Base-by-base conservation (phyloP, 2,113 vertebrate genomes). In the Pantherophis guttatus region DNA sequence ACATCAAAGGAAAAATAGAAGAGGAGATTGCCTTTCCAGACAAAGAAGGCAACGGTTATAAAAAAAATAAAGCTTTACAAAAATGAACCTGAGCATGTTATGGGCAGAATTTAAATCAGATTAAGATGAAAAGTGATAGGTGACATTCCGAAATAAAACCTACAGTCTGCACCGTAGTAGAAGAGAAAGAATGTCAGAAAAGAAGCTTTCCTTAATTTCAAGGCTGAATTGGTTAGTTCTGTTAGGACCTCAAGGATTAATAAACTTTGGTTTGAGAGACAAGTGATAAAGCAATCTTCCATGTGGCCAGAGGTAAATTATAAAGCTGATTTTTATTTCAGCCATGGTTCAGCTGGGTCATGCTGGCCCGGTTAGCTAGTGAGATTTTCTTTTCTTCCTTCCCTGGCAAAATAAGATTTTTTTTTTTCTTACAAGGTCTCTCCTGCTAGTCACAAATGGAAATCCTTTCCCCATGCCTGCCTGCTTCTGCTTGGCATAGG, bases 1-100 rank as follows among this genome's bases (percentile, higher is more conserved):
- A 62, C 48, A 94, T 95, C 90, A 93, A 39, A 11, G 57, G 70
- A 44, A 93, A 52, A 90, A 88, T 86, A 94, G 94, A 92, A 90
- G 91, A 85, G 0, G 39, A 6, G 89, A 15, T 88, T 90, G 1
- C 2, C 75, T 94, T 94, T 55, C 26, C 55, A 19, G 29, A 87
- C 55, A 90, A 87, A 86, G 89, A 65, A 65, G 89, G 90, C 55
- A 89, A 75, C 57, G 65, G 81, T 39, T n/a, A 13, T 44, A 81
- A 5, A 52, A 5, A 65, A 12, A 89, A 54, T n/a, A 85, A 89
- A 58, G 87, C 87, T 57, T 89, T n/a, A n/a, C 17, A 89, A n/a
- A 89, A 89, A n/a, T 57, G 15, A 39, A 50, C 39, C 55, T 89
- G 44, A 81, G 50, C 44, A 53, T 59, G 53, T 81, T 85, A 57